Percentiles rank a stretch among this genome's conserved stretches.
Evolutionary conservation across 30 jellyfish, hydroid and myxozoan genomes (phyloP).

Genomic region (Cassiopea andromeda): DNA sequence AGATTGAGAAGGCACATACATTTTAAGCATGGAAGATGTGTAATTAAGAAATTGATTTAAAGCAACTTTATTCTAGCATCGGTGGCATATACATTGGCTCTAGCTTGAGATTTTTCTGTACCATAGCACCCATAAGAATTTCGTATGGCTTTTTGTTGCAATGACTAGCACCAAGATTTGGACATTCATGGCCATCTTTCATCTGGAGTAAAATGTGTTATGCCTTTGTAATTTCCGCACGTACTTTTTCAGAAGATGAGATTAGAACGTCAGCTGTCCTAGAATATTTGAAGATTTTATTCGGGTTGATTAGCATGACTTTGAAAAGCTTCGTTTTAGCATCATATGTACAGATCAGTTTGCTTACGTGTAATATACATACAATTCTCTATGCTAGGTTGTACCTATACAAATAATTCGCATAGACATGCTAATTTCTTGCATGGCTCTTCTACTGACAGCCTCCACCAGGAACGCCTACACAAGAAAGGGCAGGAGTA

Average conservation of each 20-base stretch:
- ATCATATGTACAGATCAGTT: not conserved
- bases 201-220: not conserved
- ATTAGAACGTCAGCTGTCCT: not conserved
- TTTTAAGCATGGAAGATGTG: too few relatives aligned
- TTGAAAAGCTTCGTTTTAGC: not conserved
- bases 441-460: not conserved
- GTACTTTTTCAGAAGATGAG: not conserved
- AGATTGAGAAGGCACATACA: too few relatives aligned
- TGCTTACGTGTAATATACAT: not conserved
- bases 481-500: not conserved
- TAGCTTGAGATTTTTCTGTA: too few relatives aligned
- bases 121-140: too few relatives aligned
- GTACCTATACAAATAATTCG: not conserved
- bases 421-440: not conserved
- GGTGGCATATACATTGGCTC: too few relatives aligned
- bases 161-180: too few relatives aligned
- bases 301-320: not conserved
- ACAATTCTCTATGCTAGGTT: not conserved
- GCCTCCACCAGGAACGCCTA: not conserved
- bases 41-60: too few relatives aligned
- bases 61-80: too few relatives aligned
- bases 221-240: not conserved
- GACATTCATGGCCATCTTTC: not conserved
- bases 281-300: too few relatives aligned
- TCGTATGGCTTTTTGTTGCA: too few relatives aligned